Conservation (phyloP, 1,140 invertebrate genomes). For the Marisa cornuarietis region DNA sequence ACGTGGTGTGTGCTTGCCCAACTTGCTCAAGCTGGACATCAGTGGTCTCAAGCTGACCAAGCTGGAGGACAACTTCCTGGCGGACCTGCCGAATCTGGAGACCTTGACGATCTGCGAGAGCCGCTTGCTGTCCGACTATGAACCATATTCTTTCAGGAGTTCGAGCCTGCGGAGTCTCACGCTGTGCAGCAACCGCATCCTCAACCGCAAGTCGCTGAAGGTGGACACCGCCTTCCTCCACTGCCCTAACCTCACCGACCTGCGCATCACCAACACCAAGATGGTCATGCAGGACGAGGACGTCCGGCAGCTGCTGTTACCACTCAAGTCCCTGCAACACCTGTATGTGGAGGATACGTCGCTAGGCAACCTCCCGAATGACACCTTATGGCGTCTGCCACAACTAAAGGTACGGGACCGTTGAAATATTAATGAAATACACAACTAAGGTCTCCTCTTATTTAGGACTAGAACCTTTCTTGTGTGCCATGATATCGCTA, state of each 20-base stretch:
- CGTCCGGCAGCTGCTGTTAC: background rate
- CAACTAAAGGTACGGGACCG: background rate
- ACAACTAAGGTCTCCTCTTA: too few relatives aligned
- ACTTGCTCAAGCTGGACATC: conserved; percentile 8
- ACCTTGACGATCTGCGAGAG: background rate
- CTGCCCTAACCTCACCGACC: background rate
- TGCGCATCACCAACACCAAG: conserved; percentile 8
- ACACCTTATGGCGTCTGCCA: conserved; percentile 12
- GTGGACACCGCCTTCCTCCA: background rate
- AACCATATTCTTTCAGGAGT: background rate
- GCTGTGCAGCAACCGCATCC: background rate
- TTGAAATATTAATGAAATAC: too few relatives aligned
- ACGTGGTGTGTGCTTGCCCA: background rate
- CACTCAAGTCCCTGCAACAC: background rate
- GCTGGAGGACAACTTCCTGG: conserved; percentile 12
- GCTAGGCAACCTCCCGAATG: background rate
- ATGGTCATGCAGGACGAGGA: background rate
- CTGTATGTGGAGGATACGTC: background rate
- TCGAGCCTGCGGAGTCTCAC: background rate
- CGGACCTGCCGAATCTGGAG: conserved; percentile 6
- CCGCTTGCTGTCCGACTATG: background rate
- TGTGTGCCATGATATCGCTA: too few relatives aligned
- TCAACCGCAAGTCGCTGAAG: background rate
- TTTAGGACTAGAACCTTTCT: too few relatives aligned
- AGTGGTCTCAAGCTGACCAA: background rate